Evolutionary conservation across 2,113 vertebrate species (phyloP), one percentile per base, ranked within the genome.

Genomic region (Protomyctophum bolini): DNA sequence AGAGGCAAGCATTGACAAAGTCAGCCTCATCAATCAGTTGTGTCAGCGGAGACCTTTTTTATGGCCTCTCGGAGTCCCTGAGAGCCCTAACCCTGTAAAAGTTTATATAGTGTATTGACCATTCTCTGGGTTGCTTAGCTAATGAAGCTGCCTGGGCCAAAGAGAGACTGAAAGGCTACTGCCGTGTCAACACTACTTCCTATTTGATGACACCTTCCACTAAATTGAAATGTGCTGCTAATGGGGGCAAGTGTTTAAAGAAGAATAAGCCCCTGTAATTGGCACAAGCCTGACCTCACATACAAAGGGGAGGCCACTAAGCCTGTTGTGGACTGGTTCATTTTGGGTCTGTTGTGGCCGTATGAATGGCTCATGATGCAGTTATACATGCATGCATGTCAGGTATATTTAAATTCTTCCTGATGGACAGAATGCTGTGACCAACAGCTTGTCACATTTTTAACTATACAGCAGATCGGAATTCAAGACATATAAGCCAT

Each of bases 181-280:
- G 68, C 86, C 74, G 58, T 83, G 88, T 92, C 92, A 92, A 84
- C 91, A 89, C 72, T 63, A 69, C 70, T 79, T 88, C 86, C 83
- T 73, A 54, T 87, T 86, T 80, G 84, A 92, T 75, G 76, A 93
- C 93, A 94, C 93, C 91, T 94, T 85, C 21, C 63, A 68, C 84
- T 86, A 88, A 89, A 93, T 84, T 89, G 83, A 86, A 92, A 92
- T 86, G 89, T 58, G 81, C 76, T 77, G 81, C 84, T 72, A 89
- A 85, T 79, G 66, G 84, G 59, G 83, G 80, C 50, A 88, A 91
- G 84, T 81, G 89, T 93, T 94, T 92, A 87, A 89, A 87, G 80
- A n/a, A 72, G 88, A 91, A 91, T 82, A 73, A 91, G 92, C 46
- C 63, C 8, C 0, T 80, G 90, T 84, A 86, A 93, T 86, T 79